A percentile compares a stretch with the other conserved stretches of the same genome.
Conservation (phyloP, 2,113 vertebrate genomes). For the rabbit (Oryctolagus cuniculus) region DNA sequence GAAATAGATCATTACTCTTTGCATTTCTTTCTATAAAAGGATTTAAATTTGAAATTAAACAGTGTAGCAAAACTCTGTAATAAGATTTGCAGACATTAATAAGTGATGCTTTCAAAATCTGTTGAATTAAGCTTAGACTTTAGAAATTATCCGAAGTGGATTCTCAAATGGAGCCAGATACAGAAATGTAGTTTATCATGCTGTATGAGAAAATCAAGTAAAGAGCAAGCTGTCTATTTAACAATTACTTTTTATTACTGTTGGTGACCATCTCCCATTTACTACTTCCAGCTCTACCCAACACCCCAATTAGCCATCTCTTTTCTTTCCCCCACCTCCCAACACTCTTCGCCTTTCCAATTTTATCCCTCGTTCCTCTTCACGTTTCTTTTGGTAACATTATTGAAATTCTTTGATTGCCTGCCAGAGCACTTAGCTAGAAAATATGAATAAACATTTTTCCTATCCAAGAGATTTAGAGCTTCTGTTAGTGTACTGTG, state of each 20-base stretch:
- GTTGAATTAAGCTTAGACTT: constrained; percentile 31
- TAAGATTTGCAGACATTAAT: constrained; percentile 46
- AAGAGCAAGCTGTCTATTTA: not conserved
- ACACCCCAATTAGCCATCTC: not conserved
- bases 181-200: not conserved
- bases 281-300: not conserved
- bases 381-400: not conserved
- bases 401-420: not conserved
- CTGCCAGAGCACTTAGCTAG: not conserved
- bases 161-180: not conserved
- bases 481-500: not conserved
- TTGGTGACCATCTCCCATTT: not conserved
- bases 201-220: not conserved
- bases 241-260: not conserved
- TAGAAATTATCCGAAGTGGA: constrained; percentile 4
- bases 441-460: not conserved
- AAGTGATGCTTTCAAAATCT: constrained; percentile 49
- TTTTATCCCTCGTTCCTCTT: not conserved
- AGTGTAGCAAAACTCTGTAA: constrained; percentile 24
- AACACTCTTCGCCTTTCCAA: not conserved
- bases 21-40: not conserved
- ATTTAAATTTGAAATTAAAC: constrained; percentile 53
- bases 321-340: not conserved
- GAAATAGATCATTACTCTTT: constrained; percentile 17
- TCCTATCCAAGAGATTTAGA: not conserved